Conservation (phyloP, 2,888 invertebrate species). For the Perizoma flavofasciatum region DNA sequence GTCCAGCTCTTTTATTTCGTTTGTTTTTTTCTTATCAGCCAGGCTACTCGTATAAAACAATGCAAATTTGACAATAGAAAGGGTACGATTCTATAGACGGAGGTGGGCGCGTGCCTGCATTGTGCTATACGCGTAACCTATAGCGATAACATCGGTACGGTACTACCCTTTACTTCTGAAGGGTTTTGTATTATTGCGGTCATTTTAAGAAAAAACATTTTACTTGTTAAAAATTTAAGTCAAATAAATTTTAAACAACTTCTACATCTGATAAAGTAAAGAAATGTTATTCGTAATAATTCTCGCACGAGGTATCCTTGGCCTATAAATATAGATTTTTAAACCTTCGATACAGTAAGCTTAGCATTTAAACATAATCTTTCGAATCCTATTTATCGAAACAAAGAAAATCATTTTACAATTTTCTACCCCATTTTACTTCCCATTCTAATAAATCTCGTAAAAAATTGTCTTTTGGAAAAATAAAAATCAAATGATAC, state of each 20-base stretch:
- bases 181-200: conserved; percentile 14
- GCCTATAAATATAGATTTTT: no score
- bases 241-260: no score
- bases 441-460: conserved; percentile 19
- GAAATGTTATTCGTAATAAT: no score
- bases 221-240: not conserved
- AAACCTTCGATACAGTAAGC: no score
- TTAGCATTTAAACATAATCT: conserved; percentile 6
- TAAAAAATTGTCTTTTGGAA: conserved; percentile 23
- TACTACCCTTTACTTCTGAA: conserved; percentile 50
- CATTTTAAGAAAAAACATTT: not conserved
- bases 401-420: conserved; percentile 16
- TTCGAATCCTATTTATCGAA: conserved; percentile 7
- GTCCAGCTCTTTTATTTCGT: conserved; percentile 5
- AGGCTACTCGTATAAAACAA: conserved; percentile 53
- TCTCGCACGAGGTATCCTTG: no score
- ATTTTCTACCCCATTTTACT: conserved; percentile 21
- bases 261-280: no score
- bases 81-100: conserved; percentile 47
- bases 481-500: conserved; percentile 36
- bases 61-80: conserved; percentile 54
- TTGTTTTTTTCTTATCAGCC: conserved; percentile 43
- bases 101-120: conserved; percentile 58
- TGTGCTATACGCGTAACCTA: conserved; percentile 33
- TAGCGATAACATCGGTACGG: conserved; percentile 49